Percentiles rank a stretch among this genome's conserved stretches.
Conservation (phyloP, 2,888 invertebrate genomes). For the Mesodorylaimus sp. region DNA sequence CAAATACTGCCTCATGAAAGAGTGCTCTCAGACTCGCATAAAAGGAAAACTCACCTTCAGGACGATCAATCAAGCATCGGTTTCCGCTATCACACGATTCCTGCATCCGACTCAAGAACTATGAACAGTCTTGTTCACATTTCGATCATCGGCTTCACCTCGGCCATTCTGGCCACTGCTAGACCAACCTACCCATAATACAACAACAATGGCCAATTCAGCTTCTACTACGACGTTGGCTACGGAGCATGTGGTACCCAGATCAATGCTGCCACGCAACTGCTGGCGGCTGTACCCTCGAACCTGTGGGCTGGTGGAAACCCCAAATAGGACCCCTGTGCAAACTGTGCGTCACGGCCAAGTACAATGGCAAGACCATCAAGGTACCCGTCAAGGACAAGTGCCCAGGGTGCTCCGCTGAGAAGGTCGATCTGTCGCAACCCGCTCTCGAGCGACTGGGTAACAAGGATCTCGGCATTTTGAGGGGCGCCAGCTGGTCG, state of each 20-base stretch:
- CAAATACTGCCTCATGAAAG: too few species aligned
- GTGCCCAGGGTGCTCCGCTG: conserved; percentile 6
- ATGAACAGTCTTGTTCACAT: too few species aligned
- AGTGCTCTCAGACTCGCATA: too few species aligned
- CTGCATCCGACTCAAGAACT: too few species aligned
- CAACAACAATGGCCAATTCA: background rate
- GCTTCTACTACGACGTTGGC: conserved; percentile 3
- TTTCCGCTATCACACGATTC: too few species aligned
- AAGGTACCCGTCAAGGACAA: conserved; percentile 12
- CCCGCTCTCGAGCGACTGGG: background rate
- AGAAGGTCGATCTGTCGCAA: conserved; percentile 11
- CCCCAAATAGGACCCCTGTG: conserved; percentile 3
- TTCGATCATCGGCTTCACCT: too few species aligned
- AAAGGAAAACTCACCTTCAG: too few species aligned
- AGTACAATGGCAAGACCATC: conserved; percentile 4
- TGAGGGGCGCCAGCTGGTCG: background rate
- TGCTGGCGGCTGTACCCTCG: background rate
- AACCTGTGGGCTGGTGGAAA: background rate
- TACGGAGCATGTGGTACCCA: conserved; percentile 4
- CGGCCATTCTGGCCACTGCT: too few species aligned
- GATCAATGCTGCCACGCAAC: background rate
- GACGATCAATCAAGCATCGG: too few species aligned
- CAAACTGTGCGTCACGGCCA: background rate
- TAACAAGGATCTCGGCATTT: background rate
- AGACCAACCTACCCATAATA: too few species aligned